These are phyloP conservation scores for Anguilla marmorata DNA, from an alignment of 2,797 vertebrate genomes.

Conservation along the genomic window DNA sequence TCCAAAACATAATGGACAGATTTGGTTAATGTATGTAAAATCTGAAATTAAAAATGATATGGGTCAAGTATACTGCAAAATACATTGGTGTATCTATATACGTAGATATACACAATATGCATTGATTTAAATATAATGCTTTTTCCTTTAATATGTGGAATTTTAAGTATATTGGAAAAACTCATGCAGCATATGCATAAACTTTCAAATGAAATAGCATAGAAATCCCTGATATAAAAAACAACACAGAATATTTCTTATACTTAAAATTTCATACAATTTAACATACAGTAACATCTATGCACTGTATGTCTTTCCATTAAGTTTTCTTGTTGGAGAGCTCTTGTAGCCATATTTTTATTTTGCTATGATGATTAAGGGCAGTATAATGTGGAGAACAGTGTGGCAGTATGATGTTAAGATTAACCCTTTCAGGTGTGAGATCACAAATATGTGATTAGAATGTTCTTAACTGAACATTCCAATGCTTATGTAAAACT, in stretches of 20 bases:
- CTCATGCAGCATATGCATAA: neutral
- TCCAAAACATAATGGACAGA: neutral
- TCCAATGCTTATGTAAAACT: no score
- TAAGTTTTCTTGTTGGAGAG: no score
- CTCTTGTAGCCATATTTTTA: neutral
- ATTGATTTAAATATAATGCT: neutral
- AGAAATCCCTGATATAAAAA: neutral
- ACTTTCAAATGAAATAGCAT: neutral
- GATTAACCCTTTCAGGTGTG: no score
- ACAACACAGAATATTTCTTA: no score
- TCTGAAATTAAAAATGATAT: neutral
- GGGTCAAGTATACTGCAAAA: neutral
- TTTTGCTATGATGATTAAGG: neutral
- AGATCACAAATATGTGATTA: no score
- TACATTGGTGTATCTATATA: neutral
- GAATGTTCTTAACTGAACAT: no score
- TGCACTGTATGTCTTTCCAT: no score
- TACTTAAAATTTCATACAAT: no score
- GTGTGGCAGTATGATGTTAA: no score
- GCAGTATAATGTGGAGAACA: neutral
- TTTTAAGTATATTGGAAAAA: neutral
- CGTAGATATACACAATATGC: neutral
- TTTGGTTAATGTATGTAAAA: neutral
- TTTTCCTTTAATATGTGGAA: neutral
- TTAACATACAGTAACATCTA: no score